Evolutionary conservation across 2,888 invertebrate genomes (phyloP).

Genomic region (Agonum fuliginosum): DNA sequence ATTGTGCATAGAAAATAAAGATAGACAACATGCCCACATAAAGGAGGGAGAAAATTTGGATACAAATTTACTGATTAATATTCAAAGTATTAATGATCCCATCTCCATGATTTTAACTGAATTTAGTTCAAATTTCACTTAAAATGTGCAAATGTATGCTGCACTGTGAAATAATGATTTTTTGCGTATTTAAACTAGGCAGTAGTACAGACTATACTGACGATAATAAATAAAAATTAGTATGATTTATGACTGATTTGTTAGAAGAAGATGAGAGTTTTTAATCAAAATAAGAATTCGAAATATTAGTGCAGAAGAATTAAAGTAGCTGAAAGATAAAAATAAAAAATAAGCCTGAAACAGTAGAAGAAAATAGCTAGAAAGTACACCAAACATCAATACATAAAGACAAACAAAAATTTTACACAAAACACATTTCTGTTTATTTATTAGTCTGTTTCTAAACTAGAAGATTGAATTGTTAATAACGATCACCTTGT

Average conservation of each 20-base stretch:
- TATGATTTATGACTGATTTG: conserved; percentile 36
- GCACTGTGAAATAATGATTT: background rate
- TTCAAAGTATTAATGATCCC: conserved; percentile 10
- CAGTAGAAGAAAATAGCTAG: conserved; percentile 35
- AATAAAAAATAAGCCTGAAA: conserved; percentile 31
- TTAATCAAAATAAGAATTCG: conserved; percentile 13
- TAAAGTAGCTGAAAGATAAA: conserved; percentile 14
- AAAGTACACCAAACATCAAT: conserved; percentile 49
- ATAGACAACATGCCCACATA: conserved; percentile 31
- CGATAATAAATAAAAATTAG: conserved; percentile 26
- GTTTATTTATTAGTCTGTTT: background rate
- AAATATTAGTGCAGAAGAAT: conserved; percentile 3
- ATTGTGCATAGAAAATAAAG: conserved; percentile 19
- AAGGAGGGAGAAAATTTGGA: background rate
- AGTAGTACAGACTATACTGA: conserved; percentile 68
- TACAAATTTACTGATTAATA: background rate
- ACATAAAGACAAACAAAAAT: conserved; percentile 15
- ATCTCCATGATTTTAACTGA: conserved; percentile 51
- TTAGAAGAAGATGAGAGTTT: conserved; percentile 43
- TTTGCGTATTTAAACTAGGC: conserved; percentile 69
- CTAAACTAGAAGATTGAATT: no score
- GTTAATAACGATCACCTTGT: no score
- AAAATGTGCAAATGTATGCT: background rate
- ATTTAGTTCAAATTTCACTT: background rate
- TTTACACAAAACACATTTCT: background rate